Base-by-base conservation (phyloP, 2,113 vertebrate genomes). In the Cygnus atratus region DNA sequence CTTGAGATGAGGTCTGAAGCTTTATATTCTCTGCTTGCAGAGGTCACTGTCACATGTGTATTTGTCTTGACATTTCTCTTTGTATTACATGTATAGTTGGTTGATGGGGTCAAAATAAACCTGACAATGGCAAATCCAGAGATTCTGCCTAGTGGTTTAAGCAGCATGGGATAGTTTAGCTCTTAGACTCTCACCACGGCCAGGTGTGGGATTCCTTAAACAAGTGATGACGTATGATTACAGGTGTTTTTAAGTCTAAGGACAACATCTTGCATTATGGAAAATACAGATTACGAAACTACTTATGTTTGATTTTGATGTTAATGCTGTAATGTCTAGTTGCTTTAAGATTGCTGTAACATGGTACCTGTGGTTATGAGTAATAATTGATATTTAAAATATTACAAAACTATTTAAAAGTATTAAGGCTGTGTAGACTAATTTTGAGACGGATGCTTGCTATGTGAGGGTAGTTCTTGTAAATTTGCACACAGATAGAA, bases 281-380 rank as follows among this genome's bases (percentile, higher is more conserved):
- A 70, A 93, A 87, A 82, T 63, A 87, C 55, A 48, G 54, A 74
- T 91, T 75, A 92, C 62, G 92, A 89, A 92, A 70, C 37, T 5
- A 81, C 90, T 31, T 17, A 19, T 24, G 72, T 86, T 77, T 89
- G 80, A 90, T 93, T 92, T 94, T 92, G 52, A 33, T 89, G 62
- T 88, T 94, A 93, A 85, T 93, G 77, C 84, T 91, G 58, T 91
- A 93, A 96, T 95, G 62, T 71, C 39, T 88, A 31, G 73, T 61
- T 92, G 67, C 77, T 73, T 77, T 88, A 82, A 73, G 73, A 35
- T 77, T 95, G 80, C 70, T 95, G 73, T 92, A 90, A 92, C n/a
- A 35, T 1, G 17, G 65, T 92, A 65, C 66, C 59, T 74, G 82
- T 95, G 59, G 82, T 88, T 90, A 80, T 96, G 91, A 92, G 87